Conservation (phyloP, 2,888 invertebrate genomes). For the Eristalis arbustorum region DNA sequence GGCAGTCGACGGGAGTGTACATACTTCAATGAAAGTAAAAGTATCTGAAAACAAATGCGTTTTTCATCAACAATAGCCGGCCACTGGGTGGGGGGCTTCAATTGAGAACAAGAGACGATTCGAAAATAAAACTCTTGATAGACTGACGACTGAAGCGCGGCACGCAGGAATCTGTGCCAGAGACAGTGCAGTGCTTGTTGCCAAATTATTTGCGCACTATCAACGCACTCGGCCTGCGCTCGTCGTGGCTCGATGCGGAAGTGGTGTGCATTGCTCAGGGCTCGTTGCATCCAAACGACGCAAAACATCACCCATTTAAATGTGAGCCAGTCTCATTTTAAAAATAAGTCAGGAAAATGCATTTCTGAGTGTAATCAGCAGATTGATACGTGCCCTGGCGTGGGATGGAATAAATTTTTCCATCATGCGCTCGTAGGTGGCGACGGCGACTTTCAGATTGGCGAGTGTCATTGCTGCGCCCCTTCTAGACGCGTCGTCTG, state of each 20-base stretch:
- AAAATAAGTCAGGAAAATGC: slow-evolving; percentile 5
- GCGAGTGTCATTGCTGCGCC: slow-evolving; percentile 3
- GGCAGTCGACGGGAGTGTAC: not conserved
- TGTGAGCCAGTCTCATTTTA: slow-evolving; percentile 4
- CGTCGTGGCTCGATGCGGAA: slow-evolving; percentile 22
- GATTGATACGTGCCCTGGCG: slow-evolving; percentile 45
- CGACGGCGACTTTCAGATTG: not conserved
- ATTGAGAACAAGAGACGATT: not conserved
- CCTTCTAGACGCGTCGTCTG: not conserved
- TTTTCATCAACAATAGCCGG: not conserved
- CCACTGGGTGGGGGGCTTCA: not conserved
- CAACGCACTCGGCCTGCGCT: slow-evolving; percentile 18
- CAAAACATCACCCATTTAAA: slow-evolving; percentile 13
- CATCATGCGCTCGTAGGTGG: slow-evolving; percentile 5
- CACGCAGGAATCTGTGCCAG: slow-evolving; percentile 52
- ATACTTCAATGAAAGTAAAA: slow-evolving; percentile 56
- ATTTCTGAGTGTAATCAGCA: slow-evolving; percentile 38
- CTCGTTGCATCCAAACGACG: not conserved
- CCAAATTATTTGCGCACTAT: slow-evolving; percentile 55
- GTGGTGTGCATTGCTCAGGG: slow-evolving; percentile 29
- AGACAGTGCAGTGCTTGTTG: slow-evolving; percentile 15
- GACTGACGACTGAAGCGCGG: not conserved
- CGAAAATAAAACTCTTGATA: not conserved
- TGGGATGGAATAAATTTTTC: not conserved
- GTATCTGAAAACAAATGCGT: slow-evolving; percentile 39